Conservation (phyloP, 2,797 vertebrate species). For the Hyperoplus immaculatus region DNA sequence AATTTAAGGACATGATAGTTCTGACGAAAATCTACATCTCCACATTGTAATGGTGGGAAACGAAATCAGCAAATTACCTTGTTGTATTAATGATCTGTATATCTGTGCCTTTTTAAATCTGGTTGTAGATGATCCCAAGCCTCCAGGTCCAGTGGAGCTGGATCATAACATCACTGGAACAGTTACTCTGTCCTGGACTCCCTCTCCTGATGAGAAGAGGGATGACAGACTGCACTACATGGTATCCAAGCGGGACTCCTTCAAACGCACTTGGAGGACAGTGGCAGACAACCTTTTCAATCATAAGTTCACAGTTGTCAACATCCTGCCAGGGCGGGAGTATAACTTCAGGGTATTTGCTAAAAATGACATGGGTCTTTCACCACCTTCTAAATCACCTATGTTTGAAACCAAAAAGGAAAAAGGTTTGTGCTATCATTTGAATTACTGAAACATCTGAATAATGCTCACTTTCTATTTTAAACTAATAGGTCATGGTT, state of each 20-base stretch:
- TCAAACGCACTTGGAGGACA: conserved; percentile 84
- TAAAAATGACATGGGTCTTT: conserved; percentile 90
- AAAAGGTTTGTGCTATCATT: conserved; percentile 82
- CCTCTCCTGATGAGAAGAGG: conserved; percentile 90
- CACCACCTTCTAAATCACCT: conserved; percentile 86
- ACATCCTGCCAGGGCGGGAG: conserved; percentile 87
- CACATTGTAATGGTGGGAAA: background rate
- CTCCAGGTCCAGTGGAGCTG: conserved; percentile 88
- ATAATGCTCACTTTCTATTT: background rate
- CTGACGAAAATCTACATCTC: background rate
- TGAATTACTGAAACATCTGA: background rate
- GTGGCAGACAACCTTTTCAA: conserved; percentile 90
- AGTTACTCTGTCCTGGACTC: conserved; percentile 90
- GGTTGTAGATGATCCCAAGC: conserved; percentile 87
- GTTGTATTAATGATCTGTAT: background rate
- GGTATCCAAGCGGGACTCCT: conserved; percentile 87
- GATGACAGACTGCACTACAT: conserved; percentile 88
- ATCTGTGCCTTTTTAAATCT: conserved; percentile 4
- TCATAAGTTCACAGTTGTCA: conserved; percentile 89
- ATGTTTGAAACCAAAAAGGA: conserved; percentile 84
- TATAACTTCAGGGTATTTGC: conserved; percentile 93
- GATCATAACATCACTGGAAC: conserved; percentile 88
- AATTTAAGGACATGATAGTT: background rate
- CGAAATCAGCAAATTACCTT: background rate
- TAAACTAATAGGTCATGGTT: background rate